phyloP scores from a whole-genome alignment of 2,113 vertebrate genomes.

The Nerophis ophidion region DNA sequence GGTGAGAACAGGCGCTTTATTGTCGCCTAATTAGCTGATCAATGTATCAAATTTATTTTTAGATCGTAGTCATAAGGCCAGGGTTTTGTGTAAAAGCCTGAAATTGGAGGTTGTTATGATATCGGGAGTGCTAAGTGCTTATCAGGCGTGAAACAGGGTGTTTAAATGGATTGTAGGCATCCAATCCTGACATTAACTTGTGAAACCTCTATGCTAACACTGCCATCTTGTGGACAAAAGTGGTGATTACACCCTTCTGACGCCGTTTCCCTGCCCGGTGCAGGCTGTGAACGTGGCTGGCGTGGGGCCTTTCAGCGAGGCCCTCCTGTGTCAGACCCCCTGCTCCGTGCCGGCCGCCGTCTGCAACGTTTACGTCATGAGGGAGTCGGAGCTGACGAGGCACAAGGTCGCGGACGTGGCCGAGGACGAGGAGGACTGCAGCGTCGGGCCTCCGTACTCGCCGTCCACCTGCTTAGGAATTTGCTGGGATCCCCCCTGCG shows the following conservation, averaged over 20 bases:
- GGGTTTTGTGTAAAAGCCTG: too few species aligned
- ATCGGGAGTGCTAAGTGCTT: too few species aligned
- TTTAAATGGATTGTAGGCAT: too few species aligned
- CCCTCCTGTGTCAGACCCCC: slow-evolving; percentile 82
- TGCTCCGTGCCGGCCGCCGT: slow-evolving; percentile 88
- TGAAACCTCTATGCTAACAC: slow-evolving; percentile 8
- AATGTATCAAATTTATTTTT: too few species aligned
- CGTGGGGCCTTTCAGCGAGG: slow-evolving; percentile 87
- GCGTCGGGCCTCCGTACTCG: slow-evolving; percentile 68
- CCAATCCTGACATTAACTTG: too few species aligned
- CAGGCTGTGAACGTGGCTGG: slow-evolving; percentile 87
- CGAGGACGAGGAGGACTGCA: slow-evolving; percentile 51
- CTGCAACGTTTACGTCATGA: slow-evolving; percentile 79
- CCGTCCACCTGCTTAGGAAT: slow-evolving; percentile 90
- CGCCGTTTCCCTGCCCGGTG: background rate
- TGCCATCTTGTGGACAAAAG: slow-evolving; percentile 50
- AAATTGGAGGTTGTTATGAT: too few species aligned
- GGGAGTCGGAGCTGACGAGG: slow-evolving; percentile 74
- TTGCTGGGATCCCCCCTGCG: slow-evolving; percentile 85
- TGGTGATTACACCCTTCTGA: background rate
- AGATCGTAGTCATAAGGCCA: too few species aligned
- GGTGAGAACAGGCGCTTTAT: slow-evolving; percentile 63
- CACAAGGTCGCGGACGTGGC: slow-evolving; percentile 28
- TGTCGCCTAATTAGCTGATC: too few species aligned
- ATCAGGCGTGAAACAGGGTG: too few species aligned